Evolutionary conservation across 2,797 vertebrate species (phyloP).

Genomic region (Bryconaethiops microstoma): DNA sequence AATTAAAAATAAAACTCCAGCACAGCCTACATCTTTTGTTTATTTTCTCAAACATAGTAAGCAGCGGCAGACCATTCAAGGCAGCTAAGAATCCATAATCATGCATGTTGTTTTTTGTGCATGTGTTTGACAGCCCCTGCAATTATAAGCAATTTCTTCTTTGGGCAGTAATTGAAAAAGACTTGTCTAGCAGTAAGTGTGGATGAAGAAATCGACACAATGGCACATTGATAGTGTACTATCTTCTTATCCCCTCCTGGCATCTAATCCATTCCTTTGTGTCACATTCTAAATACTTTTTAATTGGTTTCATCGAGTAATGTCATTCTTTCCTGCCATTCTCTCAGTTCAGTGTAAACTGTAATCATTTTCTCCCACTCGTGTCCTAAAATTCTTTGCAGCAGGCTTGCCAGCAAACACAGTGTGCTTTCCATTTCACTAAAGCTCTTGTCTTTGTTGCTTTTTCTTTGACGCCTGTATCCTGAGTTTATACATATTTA

Average conservation of each 20-base stretch:
- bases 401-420: slow-evolving; percentile 55
- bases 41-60: neutral
- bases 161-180: slow-evolving; percentile 63
- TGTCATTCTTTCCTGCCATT: slow-evolving; percentile 56
- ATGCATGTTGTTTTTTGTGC: slow-evolving; percentile 40
- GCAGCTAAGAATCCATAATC: slow-evolving; percentile 45
- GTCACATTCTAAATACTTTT: slow-evolving; percentile 63
- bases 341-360: slow-evolving; percentile 59
- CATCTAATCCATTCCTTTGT: slow-evolving; percentile 67
- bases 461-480: slow-evolving; percentile 47
- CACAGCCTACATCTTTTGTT: neutral
- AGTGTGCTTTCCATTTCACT: slow-evolving; percentile 48
- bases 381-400: slow-evolving; percentile 60
- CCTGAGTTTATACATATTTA: slow-evolving; percentile 58
- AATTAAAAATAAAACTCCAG: slow-evolving; percentile 21
- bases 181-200: slow-evolving; percentile 56
- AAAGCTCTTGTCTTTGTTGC: slow-evolving; percentile 33
- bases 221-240: slow-evolving; percentile 63
- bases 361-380: slow-evolving; percentile 65
- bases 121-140: slow-evolving; percentile 46
- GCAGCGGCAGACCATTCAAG: slow-evolving; percentile 29
- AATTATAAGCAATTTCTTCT: slow-evolving; percentile 65
- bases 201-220: slow-evolving; percentile 62
- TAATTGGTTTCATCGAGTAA: slow-evolving; percentile 68
- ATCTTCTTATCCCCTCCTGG: slow-evolving; percentile 62